These are phyloP conservation scores for Masnerella sp. DNA, from an alignment of 2,888 invertebrate species.

Conservation along the genomic window DNA sequence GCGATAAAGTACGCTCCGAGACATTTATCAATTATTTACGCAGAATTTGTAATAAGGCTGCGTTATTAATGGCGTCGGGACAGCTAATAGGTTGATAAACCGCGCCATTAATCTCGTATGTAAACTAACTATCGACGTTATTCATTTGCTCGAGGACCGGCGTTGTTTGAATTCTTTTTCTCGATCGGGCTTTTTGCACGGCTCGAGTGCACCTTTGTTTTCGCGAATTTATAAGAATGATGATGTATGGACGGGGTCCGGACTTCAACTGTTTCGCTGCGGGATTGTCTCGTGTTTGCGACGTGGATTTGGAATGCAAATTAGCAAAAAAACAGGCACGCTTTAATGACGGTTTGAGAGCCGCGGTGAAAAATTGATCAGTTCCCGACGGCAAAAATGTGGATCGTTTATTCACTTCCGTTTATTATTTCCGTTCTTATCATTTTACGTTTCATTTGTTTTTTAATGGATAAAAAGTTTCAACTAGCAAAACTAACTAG, in stretches of 20 bases:
- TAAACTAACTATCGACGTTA: conserved; percentile 47
- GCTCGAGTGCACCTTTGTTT: conserved; percentile 14
- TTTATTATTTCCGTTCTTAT: no score
- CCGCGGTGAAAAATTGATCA: no score
- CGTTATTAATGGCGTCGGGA: conserved; percentile 51
- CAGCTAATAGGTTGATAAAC: conserved; percentile 48
- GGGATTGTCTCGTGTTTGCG: neutral
- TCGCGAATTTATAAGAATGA: conserved; percentile 16
- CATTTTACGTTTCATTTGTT: no score
- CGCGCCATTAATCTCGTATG: conserved; percentile 32
- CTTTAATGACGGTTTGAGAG: no score
- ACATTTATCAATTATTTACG: conserved; percentile 58
- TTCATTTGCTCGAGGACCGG: conserved; percentile 34
- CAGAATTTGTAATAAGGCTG: conserved; percentile 48
- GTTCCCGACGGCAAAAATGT: no score
- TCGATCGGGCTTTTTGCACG: conserved; percentile 12
- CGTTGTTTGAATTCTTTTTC: conserved; percentile 23
- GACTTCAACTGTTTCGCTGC: neutral
- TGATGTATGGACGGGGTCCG: neutral
- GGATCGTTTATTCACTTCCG: no score
- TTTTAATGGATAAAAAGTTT: no score
- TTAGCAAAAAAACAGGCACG: no score
- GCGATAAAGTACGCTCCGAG: conserved; percentile 40
- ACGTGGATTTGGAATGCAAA: neutral
- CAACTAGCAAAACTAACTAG: no score